A percentile compares a stretch with the other conserved stretches of the same genome.
These are phyloP conservation scores for Ophion slaviceki DNA, from an alignment of 2,888 invertebrate genomes.

Conservation along the genomic window DNA sequence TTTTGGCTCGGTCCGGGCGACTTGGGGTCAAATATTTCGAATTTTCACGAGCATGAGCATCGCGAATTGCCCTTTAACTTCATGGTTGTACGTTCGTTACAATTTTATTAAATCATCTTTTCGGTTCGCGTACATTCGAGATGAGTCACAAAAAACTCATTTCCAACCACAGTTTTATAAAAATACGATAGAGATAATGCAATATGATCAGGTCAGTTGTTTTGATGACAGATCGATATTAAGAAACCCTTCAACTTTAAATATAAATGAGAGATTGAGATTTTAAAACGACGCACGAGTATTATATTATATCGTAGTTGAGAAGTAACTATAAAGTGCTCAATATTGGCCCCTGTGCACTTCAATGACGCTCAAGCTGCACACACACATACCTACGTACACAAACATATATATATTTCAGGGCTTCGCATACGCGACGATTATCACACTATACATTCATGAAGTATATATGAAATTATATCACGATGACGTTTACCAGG, in stretches of 20 bases:
- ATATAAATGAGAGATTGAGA: not conserved
- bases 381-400: not conserved
- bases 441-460: constrained; percentile 25
- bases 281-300: not conserved
- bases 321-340: not conserved
- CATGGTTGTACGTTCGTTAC: not conserved
- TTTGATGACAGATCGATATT: not conserved
- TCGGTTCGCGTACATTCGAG: not conserved
- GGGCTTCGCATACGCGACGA: constrained; percentile 16
- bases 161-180: not conserved
- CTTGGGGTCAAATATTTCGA: not conserved
- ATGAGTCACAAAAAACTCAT: not conserved
- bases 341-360: constrained; percentile 21
- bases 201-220: not conserved
- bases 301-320: not conserved
- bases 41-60: not conserved
- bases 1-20: not conserved
- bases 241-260: not conserved
- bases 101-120: not conserved
- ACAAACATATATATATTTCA: constrained; percentile 8
- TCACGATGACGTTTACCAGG: not conserved
- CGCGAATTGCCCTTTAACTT: not conserved
- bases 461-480: not conserved
- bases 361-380: constrained; percentile 39
- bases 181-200: not conserved